Conservation (phyloP, 2,113 vertebrate genomes). For the Thunnus thynnus region DNA sequence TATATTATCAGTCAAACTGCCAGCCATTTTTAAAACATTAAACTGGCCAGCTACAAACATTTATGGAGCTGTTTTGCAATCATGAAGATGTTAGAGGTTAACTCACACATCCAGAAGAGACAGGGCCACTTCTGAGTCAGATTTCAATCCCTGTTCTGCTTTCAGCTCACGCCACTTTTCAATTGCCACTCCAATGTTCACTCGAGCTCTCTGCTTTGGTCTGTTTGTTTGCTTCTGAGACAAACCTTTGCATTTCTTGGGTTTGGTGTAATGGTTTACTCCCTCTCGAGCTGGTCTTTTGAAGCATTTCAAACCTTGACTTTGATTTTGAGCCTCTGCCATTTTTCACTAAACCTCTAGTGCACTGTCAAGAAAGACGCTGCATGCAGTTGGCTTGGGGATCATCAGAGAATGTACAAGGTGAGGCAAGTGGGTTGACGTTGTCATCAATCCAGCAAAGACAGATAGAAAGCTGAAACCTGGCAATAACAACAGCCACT, state of each 20-base stretch:
- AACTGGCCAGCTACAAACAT: neutral
- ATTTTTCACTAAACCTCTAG: neutral
- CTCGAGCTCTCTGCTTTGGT: neutral
- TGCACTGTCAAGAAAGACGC: neutral
- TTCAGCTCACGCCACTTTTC: slow-evolving; percentile 15
- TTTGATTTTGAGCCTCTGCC: neutral
- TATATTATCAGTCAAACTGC: neutral
- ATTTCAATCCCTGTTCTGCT: neutral
- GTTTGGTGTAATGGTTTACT: neutral
- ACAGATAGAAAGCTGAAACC: neutral
- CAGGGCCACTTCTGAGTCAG: slow-evolving; percentile 26
- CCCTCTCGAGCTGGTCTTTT: neutral
- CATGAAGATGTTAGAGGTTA: neutral
- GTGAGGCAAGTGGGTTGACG: neutral
- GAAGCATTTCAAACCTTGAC: neutral
- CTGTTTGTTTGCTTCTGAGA: rapidly evolving
- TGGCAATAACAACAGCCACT: slow-evolving; percentile 17
- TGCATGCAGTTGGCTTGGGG: neutral
- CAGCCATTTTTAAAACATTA: too few species aligned
- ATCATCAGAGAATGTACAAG: neutral
- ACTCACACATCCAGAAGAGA: slow-evolving; percentile 51
- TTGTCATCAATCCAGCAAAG: neutral
- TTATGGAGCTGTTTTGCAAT: neutral
- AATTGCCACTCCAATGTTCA: slow-evolving; percentile 14
- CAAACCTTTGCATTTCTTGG: rapidly evolving